These are phyloP conservation scores for Rhombomys opimus DNA, from an alignment of 2,113 vertebrate genomes.

Conservation along the genomic window DNA sequence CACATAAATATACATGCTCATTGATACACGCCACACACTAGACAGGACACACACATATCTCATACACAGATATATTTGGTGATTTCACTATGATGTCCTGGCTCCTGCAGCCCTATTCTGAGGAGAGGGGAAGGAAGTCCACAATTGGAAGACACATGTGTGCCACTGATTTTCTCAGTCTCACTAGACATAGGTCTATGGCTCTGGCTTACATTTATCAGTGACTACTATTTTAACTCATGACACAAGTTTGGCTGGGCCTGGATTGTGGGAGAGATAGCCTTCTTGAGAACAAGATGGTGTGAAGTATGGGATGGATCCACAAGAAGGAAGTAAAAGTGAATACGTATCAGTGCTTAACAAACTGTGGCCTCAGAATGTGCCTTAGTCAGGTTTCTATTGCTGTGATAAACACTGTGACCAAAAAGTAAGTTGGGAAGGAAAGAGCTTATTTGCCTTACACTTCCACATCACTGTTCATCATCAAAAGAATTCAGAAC, in stretches of 20 bases:
- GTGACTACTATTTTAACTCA: background rate
- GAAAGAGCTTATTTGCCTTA: background rate
- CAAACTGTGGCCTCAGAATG: background rate
- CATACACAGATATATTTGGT: background rate
- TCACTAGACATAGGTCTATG: background rate
- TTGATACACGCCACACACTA: background rate
- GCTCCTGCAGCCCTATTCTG: background rate
- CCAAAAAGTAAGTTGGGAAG: background rate
- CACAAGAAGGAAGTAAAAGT: background rate
- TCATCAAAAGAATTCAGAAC: no score
- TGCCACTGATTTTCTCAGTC: background rate
- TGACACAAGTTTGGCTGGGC: background rate
- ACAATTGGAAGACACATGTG: background rate
- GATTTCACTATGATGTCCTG: background rate
- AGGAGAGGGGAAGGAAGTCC: background rate
- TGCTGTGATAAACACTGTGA: background rate
- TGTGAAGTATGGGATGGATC: background rate
- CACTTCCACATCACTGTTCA: no score
- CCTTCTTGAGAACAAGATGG: background rate
- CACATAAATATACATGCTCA: background rate
- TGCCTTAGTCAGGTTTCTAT: background rate
- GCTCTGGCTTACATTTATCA: background rate
- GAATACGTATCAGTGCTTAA: background rate
- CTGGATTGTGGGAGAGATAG: background rate
- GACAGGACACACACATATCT: background rate